Conservation (phyloP, 2,888 invertebrate species). For the Pocota personata region DNA sequence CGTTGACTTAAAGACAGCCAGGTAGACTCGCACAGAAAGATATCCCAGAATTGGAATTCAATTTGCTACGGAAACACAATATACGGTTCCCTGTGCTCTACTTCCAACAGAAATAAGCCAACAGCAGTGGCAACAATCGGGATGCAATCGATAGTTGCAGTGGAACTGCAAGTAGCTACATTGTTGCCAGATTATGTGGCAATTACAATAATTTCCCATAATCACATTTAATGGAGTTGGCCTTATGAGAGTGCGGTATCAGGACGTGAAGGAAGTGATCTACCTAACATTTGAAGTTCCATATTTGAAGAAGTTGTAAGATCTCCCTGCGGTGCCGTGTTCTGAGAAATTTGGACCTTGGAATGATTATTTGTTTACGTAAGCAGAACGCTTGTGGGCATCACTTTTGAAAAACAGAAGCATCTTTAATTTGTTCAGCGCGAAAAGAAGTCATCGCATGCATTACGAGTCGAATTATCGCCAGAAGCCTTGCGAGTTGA, state of each 20-base stretch:
- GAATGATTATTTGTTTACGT: no score
- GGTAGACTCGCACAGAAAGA: background rate
- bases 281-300: slow-evolving; percentile 11
- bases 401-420: slow-evolving; percentile 17
- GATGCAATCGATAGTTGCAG: slow-evolving; percentile 44
- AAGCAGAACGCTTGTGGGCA: no score
- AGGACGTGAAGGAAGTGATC: background rate
- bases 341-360: slow-evolving; percentile 6
- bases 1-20: no score
- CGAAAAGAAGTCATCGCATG: no score
- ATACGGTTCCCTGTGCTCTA: slow-evolving; percentile 43
- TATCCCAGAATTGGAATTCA: slow-evolving; percentile 44
- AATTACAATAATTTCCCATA: slow-evolving; percentile 71
- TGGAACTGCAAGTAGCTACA: slow-evolving; percentile 59
- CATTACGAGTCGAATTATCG: no score
- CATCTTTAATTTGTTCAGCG: no score
- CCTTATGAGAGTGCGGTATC: background rate
- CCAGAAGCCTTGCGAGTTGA: no score
- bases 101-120: slow-evolving; percentile 17
- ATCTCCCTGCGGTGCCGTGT: slow-evolving; percentile 2
- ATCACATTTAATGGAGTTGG: slow-evolving; percentile 61
- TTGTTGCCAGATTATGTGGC: slow-evolving; percentile 61
- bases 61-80: slow-evolving; percentile 46
- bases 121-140: background rate
- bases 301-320: slow-evolving; percentile 36